Conservation (phyloP, 2,797 vertebrate genomes). For the Phoeniculus purpureus region DNA sequence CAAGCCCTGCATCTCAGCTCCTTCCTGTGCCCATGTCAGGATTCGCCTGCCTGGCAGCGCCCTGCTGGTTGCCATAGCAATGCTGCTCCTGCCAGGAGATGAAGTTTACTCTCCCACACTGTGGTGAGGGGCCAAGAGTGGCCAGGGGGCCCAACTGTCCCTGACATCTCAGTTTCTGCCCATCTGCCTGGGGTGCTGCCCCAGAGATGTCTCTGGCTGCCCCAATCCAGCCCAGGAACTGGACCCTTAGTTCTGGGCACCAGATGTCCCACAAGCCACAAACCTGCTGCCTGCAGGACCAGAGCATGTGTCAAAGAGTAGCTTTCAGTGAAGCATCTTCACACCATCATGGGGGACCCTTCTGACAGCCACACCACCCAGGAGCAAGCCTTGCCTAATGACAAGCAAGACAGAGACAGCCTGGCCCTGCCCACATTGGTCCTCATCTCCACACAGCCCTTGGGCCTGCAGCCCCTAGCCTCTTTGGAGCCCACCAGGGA, state of each 20-base stretch:
- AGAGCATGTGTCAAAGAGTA: fast-evolving
- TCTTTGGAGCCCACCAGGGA: background rate
- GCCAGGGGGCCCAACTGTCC: background rate
- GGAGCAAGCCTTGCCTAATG: background rate
- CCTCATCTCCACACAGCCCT: background rate
- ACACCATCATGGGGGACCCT: background rate
- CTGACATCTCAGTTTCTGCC: background rate
- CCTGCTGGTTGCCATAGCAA: conserved; percentile 55
- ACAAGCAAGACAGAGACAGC: fast-evolving
- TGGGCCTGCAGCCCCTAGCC: background rate
- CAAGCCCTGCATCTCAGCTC: background rate
- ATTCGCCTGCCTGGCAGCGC: conserved; percentile 14
- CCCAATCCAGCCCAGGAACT: background rate
- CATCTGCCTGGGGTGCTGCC: background rate
- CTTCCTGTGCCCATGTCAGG: background rate
- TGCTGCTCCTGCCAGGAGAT: background rate
- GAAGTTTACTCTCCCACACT: background rate
- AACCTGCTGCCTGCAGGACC: background rate
- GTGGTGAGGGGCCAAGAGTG: background rate
- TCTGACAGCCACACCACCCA: background rate
- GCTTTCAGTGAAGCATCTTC: background rate
- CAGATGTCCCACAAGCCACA: background rate
- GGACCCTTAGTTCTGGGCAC: background rate
- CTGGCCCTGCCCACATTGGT: background rate
- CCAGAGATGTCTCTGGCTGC: background rate